These are phyloP conservation scores for Morone saxatilis DNA, from an alignment of 2,113 vertebrate species.

Conservation along the genomic window DNA sequence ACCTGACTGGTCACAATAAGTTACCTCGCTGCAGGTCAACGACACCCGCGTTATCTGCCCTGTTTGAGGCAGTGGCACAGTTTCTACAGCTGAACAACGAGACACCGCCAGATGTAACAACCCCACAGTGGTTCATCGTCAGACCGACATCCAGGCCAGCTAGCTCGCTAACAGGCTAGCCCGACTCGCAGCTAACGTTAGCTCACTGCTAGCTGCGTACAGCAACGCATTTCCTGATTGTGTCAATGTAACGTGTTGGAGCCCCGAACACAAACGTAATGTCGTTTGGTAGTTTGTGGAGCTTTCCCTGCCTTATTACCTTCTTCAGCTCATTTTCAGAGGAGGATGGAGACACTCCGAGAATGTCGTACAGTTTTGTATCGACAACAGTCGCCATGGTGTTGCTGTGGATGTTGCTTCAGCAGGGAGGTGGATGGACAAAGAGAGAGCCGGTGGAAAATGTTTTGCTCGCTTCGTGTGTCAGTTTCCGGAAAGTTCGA, in stretches of 20 bases:
- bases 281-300: background rate
- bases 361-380: conserved; percentile 94
- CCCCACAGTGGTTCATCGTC: background rate
- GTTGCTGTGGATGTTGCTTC: conserved; percentile 66
- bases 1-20: background rate
- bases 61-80: fast-evolving
- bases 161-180: conserved; percentile 41
- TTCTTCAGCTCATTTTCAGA: conserved; percentile 95
- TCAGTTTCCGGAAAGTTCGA: conserved; percentile 49
- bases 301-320: conserved; percentile 74
- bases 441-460: conserved; percentile 77
- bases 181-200: conserved; percentile 13
- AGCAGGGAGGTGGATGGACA: conserved; percentile 69
- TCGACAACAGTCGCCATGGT: conserved; percentile 93
- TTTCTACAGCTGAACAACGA: fast-evolving
- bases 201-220: conserved; percentile 14
- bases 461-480: conserved; percentile 50
- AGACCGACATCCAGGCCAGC: conserved; percentile 50
- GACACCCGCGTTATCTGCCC: fast-evolving
- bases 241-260: background rate
- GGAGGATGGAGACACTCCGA: conserved; percentile 91
- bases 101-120: fast-evolving
- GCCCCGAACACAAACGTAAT: background rate
- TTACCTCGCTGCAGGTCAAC: background rate
- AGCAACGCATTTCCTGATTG: conserved; percentile 72